phyloP scores from a whole-genome alignment of 2,797 vertebrate genomes.

The Darevskia mixta region DNA sequence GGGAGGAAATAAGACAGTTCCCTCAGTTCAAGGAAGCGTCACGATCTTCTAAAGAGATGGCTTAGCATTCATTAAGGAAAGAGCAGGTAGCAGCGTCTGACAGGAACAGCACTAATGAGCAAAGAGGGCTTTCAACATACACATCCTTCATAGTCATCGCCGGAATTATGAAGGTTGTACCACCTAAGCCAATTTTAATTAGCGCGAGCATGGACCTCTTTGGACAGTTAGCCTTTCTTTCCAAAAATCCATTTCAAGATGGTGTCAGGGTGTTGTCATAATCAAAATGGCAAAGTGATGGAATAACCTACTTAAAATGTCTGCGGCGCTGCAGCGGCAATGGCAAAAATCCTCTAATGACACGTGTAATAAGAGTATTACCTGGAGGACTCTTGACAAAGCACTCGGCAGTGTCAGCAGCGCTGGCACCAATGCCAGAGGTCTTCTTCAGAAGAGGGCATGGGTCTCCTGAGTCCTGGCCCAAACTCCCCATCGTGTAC shows the following conservation, averaged over 20 bases:
- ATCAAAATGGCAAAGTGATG: conserved; percentile 89
- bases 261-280: conserved; percentile 88
- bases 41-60: conserved; percentile 79
- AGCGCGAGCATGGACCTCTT: conserved; percentile 83
- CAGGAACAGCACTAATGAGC: conserved; percentile 88
- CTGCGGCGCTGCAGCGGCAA: conserved; percentile 77
- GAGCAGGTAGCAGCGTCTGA: conserved; percentile 84
- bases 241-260: conserved; percentile 86
- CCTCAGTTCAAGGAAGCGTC: conserved; percentile 76
- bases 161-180: conserved; percentile 84
- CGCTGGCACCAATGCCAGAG: conserved; percentile 82
- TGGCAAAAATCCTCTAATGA: conserved; percentile 80
- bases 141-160: conserved; percentile 82
- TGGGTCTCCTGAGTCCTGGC: conserved; percentile 81
- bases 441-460: conserved; percentile 76
- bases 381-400: conserved; percentile 83
- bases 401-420: conserved; percentile 82
- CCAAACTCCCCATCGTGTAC: conserved; percentile 84
- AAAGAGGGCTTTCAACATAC: conserved; percentile 80
- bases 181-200: conserved; percentile 89
- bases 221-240: conserved; percentile 89
- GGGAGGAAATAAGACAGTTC: conserved; percentile 82
- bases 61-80: conserved; percentile 86
- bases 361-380: conserved; percentile 81
- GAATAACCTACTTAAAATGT: conserved; percentile 87